Base-by-base conservation (phyloP, 1,140 invertebrate species). In the Hetaerina americana region DNA sequence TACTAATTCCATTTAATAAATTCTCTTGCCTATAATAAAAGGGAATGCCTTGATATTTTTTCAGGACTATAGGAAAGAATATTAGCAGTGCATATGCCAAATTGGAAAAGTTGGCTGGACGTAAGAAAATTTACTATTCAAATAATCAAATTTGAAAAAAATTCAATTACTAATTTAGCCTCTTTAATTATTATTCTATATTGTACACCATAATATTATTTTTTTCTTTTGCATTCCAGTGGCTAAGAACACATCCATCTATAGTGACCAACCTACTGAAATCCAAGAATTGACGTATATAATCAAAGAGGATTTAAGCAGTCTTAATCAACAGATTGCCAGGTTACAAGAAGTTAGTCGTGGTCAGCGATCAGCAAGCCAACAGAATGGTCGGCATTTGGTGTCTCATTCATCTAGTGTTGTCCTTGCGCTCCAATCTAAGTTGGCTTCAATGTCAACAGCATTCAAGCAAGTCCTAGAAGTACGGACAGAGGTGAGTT, bases 231-330 rank as follows among this genome's bases (percentile, higher is more conserved):
- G 78, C 75, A 79, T 89, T 87, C 66, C 79, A 96, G 93, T 99
- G 87, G 96, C 97, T 5, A 98, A 98, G 84, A 91, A 92, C 77
- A 97, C 96, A 81, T 97, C 95, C 0, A 84, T 99, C 66, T 99
- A 99, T 84, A 95, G 99, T 83, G 97, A 99, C 78, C 85, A 92
- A 80, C 92, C 95, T 66, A 85, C 90, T 72, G 97, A 99, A 85
- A 97, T 99, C 70, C 95, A 99, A 82, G 95, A 99, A 80, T 81
- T 99, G 49, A 98, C 96, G 0, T 96, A 95, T 77, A 97, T 98
- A 66, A 97, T 99, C 27, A 99, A 98, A 84, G 92, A 94, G 76
- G 97, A 99, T 82, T 87, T 99, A 70, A 92, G 89, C 80, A 93
- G 91, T 77, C 85, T 99, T 70, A 99, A 99, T 84, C 90, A 96